A percentile compares a stretch with the other conserved stretches of the same genome.
Conservation (phyloP, 1,140 invertebrate species). For the Camponotus vicinus region DNA sequence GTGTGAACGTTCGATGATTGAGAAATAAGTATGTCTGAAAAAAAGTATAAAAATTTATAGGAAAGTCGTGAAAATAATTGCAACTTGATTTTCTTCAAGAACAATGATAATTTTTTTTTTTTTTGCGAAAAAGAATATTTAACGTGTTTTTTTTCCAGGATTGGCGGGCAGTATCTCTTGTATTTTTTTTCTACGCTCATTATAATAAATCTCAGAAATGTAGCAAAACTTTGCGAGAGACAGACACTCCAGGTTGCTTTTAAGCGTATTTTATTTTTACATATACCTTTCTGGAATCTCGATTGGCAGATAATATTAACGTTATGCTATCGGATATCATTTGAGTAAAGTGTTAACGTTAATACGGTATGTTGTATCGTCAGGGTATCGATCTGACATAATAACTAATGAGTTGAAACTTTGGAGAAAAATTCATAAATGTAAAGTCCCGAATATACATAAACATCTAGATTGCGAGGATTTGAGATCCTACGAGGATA, state of each 20-base stretch:
- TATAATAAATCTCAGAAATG: constrained; percentile 35
- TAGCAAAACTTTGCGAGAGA: constrained; percentile 21
- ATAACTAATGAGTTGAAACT: neutral
- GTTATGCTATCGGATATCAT: constrained; percentile 14
- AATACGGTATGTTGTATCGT: neutral
- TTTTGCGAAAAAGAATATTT: neutral
- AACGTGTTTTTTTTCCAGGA: constrained; percentile 35
- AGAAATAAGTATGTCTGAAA: neutral
- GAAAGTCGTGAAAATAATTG: neutral
- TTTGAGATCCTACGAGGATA: constrained; percentile 15
- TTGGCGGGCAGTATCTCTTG: constrained; percentile 60
- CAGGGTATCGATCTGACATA: neutral
- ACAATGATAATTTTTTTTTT: constrained; percentile 10
- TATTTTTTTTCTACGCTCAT: constrained; percentile 13
- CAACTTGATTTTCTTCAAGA: constrained; percentile 16
- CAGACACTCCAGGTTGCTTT: neutral
- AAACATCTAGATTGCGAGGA: neutral
- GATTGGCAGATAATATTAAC: constrained; percentile 33
- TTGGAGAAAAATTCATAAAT: neutral
- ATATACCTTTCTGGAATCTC: constrained; percentile 15
- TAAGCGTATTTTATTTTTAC: constrained; percentile 47
- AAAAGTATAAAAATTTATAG: neutral
- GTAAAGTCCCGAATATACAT: neutral
- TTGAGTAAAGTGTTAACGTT: neutral
- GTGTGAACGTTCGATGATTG: neutral